These are phyloP conservation scores for Euproctis similis DNA, from an alignment of 2,888 invertebrate genomes.

Conservation along the genomic window DNA sequence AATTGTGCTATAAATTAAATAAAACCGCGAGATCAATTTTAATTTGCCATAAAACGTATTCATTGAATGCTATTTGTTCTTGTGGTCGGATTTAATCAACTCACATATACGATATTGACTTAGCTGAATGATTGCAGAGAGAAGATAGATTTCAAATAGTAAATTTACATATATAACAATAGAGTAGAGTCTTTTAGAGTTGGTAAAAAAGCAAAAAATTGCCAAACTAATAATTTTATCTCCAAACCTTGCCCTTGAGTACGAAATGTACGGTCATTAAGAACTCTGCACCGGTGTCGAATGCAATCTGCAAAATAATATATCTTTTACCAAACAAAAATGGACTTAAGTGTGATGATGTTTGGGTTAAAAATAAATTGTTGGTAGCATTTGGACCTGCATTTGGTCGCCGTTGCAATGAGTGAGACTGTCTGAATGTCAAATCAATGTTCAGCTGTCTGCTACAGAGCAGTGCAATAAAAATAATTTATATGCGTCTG, in stretches of 20 bases:
- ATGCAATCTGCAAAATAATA: slow-evolving; percentile 40
- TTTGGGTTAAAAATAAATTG: slow-evolving; percentile 30
- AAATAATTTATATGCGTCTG: slow-evolving; percentile 70
- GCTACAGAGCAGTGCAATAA: slow-evolving; percentile 64
- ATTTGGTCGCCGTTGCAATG: slow-evolving; percentile 53
- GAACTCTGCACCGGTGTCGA: slow-evolving; percentile 46
- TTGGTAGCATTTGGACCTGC: slow-evolving; percentile 17
- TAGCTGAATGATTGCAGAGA: too few relatives aligned
- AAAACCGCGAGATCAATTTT: too few relatives aligned
- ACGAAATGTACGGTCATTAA: slow-evolving; percentile 61
- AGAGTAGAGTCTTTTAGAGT: slow-evolving; percentile 40
- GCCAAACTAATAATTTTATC: slow-evolving; percentile 37
- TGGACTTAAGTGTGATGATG: slow-evolving; percentile 14
- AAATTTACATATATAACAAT: too few relatives aligned
- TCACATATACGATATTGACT: too few relatives aligned
- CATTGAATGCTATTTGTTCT: slow-evolving; percentile 25
- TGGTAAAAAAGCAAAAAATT: slow-evolving; percentile 50
- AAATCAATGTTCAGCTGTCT: slow-evolving; percentile 71
- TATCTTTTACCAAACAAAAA: slow-evolving; percentile 20
- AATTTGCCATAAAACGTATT: too few relatives aligned
- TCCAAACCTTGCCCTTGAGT: slow-evolving; percentile 68
- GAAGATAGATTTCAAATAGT: too few relatives aligned
- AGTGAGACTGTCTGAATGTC: slow-evolving; percentile 74
- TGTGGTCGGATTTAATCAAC: slow-evolving; percentile 40
- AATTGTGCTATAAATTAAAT: too few relatives aligned